Evolutionary conservation across 2,113 vertebrate species (phyloP).

Genomic region (Phrynosoma platyrhinos): DNA sequence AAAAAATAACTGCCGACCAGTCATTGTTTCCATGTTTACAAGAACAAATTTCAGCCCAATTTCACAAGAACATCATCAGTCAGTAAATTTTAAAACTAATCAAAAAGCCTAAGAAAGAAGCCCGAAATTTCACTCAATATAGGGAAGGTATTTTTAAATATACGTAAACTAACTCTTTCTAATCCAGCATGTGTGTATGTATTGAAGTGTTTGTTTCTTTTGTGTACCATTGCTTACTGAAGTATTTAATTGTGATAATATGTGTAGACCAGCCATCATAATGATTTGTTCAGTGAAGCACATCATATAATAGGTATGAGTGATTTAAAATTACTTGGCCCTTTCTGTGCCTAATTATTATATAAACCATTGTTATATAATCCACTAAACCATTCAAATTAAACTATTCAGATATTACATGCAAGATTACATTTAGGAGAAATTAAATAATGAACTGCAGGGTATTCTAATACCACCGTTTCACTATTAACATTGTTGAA

Average conservation of each 20-base stretch:
- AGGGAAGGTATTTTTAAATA: not conserved
- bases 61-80: not conserved
- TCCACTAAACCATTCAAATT: too few species aligned
- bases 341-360: not conserved
- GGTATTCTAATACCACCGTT: not conserved
- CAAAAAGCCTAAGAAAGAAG: not conserved
- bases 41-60: not conserved
- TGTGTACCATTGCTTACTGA: not conserved
- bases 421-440: not conserved
- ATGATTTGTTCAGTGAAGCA: not conserved
- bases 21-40: not conserved
- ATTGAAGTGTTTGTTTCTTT: not conserved
- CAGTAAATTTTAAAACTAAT: not conserved
- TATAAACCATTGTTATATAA: not conserved
- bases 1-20: too few species aligned
- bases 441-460: not conserved
- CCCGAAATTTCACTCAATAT: not conserved
- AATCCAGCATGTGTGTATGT: not conserved
- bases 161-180: not conserved
- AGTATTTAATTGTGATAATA: not conserved
- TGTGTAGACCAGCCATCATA: not conserved
- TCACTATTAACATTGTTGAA: slow-evolving; percentile 38
- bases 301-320: not conserved
- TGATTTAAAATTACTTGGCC: not conserved
- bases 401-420: not conserved